A percentile compares a stretch with the other conserved stretches of the same genome.
phyloP scores from a whole-genome alignment of 92 coral and sea anemone species.

The Palythoa heliodiscus region DNA sequence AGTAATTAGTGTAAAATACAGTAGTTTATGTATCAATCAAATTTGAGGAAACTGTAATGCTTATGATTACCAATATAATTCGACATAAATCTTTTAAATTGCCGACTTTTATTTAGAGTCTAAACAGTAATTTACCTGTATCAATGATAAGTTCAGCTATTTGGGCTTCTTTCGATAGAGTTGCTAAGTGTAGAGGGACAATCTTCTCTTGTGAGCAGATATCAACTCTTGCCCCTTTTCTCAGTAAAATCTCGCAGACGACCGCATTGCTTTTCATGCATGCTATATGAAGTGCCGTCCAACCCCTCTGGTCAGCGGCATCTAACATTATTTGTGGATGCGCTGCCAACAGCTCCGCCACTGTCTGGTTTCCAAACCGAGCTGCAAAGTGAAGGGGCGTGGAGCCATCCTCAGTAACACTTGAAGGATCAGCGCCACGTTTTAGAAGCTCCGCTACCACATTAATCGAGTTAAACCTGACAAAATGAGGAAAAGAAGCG shows the following conservation, averaged over 20 bases:
- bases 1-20: too few species aligned
- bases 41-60: too few species aligned
- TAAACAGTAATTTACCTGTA: conserved; percentile 46
- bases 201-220: conserved; percentile 47
- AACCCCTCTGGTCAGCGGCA: conserved; percentile 46
- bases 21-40: too few species aligned
- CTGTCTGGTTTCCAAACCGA: conserved; percentile 50
- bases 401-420: conserved; percentile 41
- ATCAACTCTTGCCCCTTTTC: conserved; percentile 59
- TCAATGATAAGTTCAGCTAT: conserved; percentile 51
- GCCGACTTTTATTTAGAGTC: neutral
- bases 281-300: conserved; percentile 57
- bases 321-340: conserved; percentile 24
- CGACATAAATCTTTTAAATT: too few species aligned
- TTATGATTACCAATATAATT: too few species aligned
- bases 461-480: conserved; percentile 58
- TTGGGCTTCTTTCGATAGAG: conserved; percentile 46
- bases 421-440: conserved; percentile 47
- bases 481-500: neutral
- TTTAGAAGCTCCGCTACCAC: conserved; percentile 41
- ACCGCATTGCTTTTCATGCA: conserved; percentile 38
- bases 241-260: conserved; percentile 48
- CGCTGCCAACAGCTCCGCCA: conserved; percentile 38
- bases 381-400: conserved; percentile 67
- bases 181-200: conserved; percentile 60